A percentile compares a stretch with the other conserved stretches of the same genome.
Conservation (phyloP, 2,797 vertebrate genomes). For the Ceryle rudis region DNA sequence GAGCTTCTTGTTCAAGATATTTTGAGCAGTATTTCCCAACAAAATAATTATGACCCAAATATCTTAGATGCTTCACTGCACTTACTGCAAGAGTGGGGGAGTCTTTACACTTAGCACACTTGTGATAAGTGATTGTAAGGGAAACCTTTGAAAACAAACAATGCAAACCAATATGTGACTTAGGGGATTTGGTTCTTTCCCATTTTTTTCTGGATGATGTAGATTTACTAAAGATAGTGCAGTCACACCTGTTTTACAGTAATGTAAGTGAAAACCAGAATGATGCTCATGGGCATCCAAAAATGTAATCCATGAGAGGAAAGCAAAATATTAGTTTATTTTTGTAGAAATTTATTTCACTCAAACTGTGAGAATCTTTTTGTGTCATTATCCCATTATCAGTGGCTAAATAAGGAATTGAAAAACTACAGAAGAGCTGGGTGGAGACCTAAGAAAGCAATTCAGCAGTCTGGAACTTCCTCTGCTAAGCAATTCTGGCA, state of each 20-base stretch:
- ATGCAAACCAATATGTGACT: not conserved
- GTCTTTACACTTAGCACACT: not conserved
- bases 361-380: slow-evolving; percentile 49
- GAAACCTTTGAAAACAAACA: not conserved
- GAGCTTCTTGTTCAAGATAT: not conserved
- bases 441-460: slow-evolving; percentile 75
- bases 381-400: slow-evolving; percentile 38
- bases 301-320: not conserved
- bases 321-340: not conserved
- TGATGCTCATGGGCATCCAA: not conserved
- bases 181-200: not conserved
- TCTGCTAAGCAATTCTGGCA: slow-evolving; percentile 76
- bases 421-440: slow-evolving; percentile 62
- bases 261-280: not conserved
- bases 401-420: slow-evolving; percentile 69
- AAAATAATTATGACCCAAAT: not conserved
- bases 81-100: not conserved
- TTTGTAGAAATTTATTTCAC: not conserved
- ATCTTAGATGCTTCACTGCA: not conserved
- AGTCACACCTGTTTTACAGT: not conserved
- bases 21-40: not conserved
- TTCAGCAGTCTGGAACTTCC: slow-evolving; percentile 74
- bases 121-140: not conserved
- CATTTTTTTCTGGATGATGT: not conserved
- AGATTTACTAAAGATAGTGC: not conserved